Base-by-base conservation (phyloP, 2,113 vertebrate species). In the Calyptomena viridis region DNA sequence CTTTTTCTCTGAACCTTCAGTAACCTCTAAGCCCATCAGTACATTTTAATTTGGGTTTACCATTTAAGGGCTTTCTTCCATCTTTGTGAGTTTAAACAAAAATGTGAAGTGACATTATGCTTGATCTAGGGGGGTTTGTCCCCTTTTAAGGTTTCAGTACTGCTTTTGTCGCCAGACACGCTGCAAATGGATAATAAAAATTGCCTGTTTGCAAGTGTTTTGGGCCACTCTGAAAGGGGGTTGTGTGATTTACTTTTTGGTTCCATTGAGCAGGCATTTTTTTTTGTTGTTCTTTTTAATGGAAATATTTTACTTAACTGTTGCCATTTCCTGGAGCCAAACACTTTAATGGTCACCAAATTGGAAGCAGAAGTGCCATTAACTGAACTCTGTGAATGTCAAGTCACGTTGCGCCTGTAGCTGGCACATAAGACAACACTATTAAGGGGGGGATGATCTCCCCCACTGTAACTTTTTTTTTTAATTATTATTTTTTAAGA, bases 321-420 rank as follows among this genome's bases (percentile, higher is more conserved):
- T 77, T 84, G 88, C 95, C 91, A 79, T 96, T 96, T 97, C 95
- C 97, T 86, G 92, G 87, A 97, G 94, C 97, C 96, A 97, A 96
- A 94, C 74, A 22, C 78, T 92, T 84, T 89, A 95, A 17, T 77
- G 76, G 88, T 95, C 97, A 98, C 95, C 94, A 91, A 95, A 97
- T 94, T 95, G 96, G 95, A 97, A 97, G 95, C 95, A 96, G 95
- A 97, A 97, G 97, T 98, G 97, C 98, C 97, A 96, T 96, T 97
- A 97, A 95, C 95, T 92, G 95, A 97, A 96, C 87, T 97, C 78
- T 94, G 79, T 95, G 96, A 97, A 97, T 94, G 79, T 97, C 84
- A 85, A 87, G 67, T 72, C 62, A 73, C 93, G 94, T 95, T 91
- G 88, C 79, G 83, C 94, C 97, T 96, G 91, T 72, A 88, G 93